phyloP scores from a whole-genome alignment of 1,140 invertebrate species.

The Sipha flava region DNA sequence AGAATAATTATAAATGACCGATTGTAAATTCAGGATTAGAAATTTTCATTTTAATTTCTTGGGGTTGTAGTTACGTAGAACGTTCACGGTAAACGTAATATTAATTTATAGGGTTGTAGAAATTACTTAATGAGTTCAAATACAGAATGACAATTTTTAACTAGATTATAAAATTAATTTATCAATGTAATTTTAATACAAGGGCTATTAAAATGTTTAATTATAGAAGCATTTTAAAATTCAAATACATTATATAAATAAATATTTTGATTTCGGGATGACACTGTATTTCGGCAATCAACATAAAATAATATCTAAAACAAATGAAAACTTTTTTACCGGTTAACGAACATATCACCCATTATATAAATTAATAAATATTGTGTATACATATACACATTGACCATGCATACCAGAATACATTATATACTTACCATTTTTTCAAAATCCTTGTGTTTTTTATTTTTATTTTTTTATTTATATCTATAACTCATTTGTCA shows the following conservation, averaged over 20 bases:
- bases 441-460: not conserved
- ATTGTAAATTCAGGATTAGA: not conserved
- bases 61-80: not conserved
- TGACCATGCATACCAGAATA: not conserved
- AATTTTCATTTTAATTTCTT: not conserved
- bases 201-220: too few relatives aligned
- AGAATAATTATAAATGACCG: not conserved
- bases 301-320: not conserved
- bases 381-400: not conserved
- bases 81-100: not conserved
- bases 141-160: not conserved
- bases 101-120: not conserved
- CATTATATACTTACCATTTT: not conserved
- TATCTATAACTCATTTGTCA: not conserved
- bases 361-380: not conserved
- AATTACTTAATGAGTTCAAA: not conserved
- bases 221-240: not conserved
- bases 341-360: not conserved
- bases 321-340: not conserved
- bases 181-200: too few relatives aligned
- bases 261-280: not conserved
- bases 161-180: not conserved
- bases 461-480: not conserved
- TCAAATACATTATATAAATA: not conserved
- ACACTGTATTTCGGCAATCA: not conserved